Evolutionary conservation across 2,113 vertebrate species (phyloP).

Genomic region (Erythrocercus mccallii): DNA sequence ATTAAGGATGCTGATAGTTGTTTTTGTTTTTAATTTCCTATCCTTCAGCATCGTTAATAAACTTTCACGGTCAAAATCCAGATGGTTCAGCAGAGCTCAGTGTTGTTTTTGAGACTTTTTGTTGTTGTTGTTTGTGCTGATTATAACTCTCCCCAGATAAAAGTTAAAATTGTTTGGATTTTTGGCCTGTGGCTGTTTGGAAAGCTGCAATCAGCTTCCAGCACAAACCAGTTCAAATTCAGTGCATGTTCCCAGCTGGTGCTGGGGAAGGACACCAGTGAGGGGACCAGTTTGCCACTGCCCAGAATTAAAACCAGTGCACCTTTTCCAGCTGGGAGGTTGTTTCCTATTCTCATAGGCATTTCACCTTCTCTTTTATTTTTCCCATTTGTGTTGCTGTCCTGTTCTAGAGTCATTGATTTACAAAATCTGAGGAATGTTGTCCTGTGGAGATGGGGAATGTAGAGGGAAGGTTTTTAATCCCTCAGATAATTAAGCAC

Average conservation of each 20-base stretch:
- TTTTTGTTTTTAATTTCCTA: background rate
- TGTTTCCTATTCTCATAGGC: background rate
- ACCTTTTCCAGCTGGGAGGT: background rate
- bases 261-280: background rate
- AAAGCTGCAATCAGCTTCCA: slow-evolving; percentile 14
- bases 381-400: background rate
- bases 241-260: background rate
- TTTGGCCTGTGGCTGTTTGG: slow-evolving; percentile 58
- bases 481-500: slow-evolving; percentile 45
- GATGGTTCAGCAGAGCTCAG: slow-evolving; percentile 24
- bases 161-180: slow-evolving; percentile 32
- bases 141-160: slow-evolving; percentile 18
- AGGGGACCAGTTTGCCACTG: background rate
- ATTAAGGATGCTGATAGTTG: background rate
- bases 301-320: background rate
- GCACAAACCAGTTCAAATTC: background rate
- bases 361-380: background rate
- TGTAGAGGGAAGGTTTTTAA: background rate
- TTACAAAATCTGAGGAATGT: background rate
- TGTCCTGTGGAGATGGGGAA: background rate
- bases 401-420: background rate
- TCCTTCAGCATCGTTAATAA: slow-evolving; percentile 16
- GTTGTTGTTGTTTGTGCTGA: background rate
- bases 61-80: slow-evolving; percentile 29
- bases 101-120: background rate